phyloP scores from a whole-genome alignment of 2,888 invertebrate genomes.

The Acholoe squamosa region DNA sequence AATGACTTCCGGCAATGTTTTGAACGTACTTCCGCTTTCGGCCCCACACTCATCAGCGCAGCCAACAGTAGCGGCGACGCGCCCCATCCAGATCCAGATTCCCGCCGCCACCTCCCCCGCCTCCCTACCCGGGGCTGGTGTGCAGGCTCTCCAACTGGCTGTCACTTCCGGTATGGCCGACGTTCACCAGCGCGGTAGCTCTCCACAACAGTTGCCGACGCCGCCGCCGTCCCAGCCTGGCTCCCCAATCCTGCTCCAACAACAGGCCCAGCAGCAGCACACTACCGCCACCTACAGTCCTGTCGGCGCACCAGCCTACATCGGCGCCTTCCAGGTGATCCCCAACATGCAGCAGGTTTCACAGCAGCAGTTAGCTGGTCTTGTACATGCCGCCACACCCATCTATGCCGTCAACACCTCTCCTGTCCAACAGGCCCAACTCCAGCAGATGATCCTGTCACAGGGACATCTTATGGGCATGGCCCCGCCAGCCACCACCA shows the following conservation, averaged over 20 bases:
- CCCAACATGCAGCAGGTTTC: background rate
- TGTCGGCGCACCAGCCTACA: slow-evolving; percentile 11
- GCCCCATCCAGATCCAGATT: slow-evolving; percentile 62
- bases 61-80: background rate
- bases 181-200: background rate
- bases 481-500: background rate
- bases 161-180: background rate
- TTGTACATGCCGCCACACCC: background rate
- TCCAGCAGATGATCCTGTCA: slow-evolving; percentile 20
- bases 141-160: slow-evolving; percentile 52
- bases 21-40: slow-evolving; percentile 37
- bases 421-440: slow-evolving; percentile 42
- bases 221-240: background rate
- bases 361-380: background rate
- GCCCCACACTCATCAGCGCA: background rate
- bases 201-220: background rate
- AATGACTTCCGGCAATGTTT: background rate
- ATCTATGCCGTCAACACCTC: slow-evolving; percentile 38
- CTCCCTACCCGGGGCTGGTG: slow-evolving; percentile 39
- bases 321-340: slow-evolving; percentile 61
- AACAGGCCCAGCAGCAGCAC: background rate
- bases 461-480: background rate
- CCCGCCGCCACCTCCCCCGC: slow-evolving; percentile 52
- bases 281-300: slow-evolving; percentile 34
- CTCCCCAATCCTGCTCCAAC: background rate